A percentile compares a stretch with the other conserved stretches of the same genome.
phyloP scores from a whole-genome alignment of 2,888 invertebrate genomes.

The Marasmarcha lunaedactyla region DNA sequence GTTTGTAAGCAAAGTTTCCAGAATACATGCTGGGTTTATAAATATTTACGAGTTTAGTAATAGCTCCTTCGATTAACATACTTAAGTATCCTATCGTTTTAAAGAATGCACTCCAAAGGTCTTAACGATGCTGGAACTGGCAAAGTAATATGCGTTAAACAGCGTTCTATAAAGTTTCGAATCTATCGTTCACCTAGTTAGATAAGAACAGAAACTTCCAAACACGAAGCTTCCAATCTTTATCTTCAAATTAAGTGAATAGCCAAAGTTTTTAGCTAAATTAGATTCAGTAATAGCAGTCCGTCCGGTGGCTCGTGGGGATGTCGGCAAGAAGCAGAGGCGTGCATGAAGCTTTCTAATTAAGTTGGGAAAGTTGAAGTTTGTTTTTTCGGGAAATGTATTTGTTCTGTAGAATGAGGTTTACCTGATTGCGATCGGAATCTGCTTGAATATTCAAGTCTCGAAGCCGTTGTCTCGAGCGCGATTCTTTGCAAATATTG shows the following conservation, averaged over 20 bases:
- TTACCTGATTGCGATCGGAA: not conserved
- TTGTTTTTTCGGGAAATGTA: not conserved
- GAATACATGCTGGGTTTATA: no score
- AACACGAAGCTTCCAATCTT: slow-evolving; percentile 29
- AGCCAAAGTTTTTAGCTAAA: not conserved
- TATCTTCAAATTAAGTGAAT: slow-evolving; percentile 18
- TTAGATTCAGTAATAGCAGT: not conserved
- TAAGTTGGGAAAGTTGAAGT: not conserved
- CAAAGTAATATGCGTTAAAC: no score
- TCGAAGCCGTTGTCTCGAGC: not conserved
- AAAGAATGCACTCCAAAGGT: no score
- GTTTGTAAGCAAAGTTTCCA: no score
- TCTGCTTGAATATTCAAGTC: slow-evolving; percentile 1
- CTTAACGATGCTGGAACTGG: no score
- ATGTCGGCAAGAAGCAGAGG: not conserved
- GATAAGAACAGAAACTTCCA: slow-evolving; percentile 24
- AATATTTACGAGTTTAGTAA: no score
- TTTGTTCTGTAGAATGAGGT: not conserved
- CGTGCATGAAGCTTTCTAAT: not conserved
- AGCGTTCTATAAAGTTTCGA: no score
- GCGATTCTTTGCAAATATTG: not conserved
- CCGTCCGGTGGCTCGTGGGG: not conserved
- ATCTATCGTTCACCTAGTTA: slow-evolving; percentile 7
- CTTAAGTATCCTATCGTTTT: no score
- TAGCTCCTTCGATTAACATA: no score